Conservation (phyloP, 1,140 invertebrate genomes). For the Colletes gigas region DNA sequence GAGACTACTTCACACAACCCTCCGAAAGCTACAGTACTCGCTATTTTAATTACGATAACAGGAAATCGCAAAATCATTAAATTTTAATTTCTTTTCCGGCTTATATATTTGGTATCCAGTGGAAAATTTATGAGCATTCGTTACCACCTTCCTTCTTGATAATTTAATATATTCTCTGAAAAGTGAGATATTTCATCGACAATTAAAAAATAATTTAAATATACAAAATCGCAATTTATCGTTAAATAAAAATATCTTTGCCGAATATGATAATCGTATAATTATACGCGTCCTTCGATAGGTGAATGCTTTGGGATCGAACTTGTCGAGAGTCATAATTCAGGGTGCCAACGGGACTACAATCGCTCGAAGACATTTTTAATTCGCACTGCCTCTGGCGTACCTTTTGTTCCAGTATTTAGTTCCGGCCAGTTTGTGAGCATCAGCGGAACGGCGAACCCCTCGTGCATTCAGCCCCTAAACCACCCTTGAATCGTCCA, state of each 20-base stretch:
- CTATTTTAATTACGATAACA: too few species aligned
- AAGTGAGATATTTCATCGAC: too few species aligned
- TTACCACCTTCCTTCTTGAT: too few species aligned
- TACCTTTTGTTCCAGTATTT: constrained; percentile 64
- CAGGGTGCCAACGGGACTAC: neutral
- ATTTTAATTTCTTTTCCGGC: too few species aligned
- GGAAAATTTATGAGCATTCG: too few species aligned
- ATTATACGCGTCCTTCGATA: neutral
- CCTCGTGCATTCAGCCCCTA: constrained; percentile 64
- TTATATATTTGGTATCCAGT: too few species aligned
- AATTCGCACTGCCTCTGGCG: constrained; percentile 52
- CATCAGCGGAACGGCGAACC: constrained; percentile 61
- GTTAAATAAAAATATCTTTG: too few species aligned
- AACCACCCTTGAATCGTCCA: constrained; percentile 59
- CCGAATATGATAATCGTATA: neutral
- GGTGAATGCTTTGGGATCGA: neutral
- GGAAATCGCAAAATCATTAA: too few species aligned
- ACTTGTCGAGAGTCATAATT: constrained; percentile 47
- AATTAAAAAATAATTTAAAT: neutral
- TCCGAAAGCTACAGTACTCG: too few species aligned
- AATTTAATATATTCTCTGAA: too few species aligned
- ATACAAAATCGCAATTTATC: too few species aligned
- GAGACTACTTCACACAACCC: too few species aligned
- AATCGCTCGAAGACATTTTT: constrained; percentile 55
- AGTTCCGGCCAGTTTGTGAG: constrained; percentile 68